Conservation (phyloP, 2,113 vertebrate genomes). For the Leucosticte australis region DNA sequence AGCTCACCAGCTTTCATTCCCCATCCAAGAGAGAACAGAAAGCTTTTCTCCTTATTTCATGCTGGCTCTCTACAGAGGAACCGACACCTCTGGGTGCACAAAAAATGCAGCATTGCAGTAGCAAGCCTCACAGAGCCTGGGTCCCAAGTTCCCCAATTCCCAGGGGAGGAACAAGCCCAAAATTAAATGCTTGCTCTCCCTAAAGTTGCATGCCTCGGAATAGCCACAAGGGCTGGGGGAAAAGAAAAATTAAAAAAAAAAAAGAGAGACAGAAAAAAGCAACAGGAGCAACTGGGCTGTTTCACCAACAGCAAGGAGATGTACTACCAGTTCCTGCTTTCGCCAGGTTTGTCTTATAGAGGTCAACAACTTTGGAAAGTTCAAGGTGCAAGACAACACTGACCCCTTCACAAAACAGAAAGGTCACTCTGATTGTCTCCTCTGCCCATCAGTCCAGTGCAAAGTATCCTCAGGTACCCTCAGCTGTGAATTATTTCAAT, state of each 20-base stretch:
- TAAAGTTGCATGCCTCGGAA: neutral
- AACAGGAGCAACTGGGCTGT: neutral
- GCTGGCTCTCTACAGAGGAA: neutral
- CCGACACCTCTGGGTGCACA: neutral
- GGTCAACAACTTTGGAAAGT: neutral
- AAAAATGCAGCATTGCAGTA: neutral
- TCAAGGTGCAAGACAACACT: neutral
- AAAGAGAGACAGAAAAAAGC: neutral
- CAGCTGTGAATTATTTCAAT: rapidly evolving
- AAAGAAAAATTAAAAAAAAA: neutral
- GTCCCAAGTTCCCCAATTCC: neutral
- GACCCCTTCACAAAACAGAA: neutral
- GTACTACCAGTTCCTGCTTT: neutral
- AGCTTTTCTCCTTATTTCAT: neutral
- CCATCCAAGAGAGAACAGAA: neutral
- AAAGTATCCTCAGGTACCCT: rapidly evolving
- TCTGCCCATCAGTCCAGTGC: neutral
- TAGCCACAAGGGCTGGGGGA: rapidly evolving
- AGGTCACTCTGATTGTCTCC: rapidly evolving
- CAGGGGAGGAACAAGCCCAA: neutral
- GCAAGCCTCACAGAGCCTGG: neutral
- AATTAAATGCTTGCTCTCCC: neutral
- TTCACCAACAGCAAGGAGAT: neutral
- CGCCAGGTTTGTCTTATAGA: neutral
- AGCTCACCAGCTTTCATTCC: neutral